These are phyloP conservation scores for Cacoxenus indagator DNA, from an alignment of 2,888 invertebrate genomes.

Conservation along the genomic window DNA sequence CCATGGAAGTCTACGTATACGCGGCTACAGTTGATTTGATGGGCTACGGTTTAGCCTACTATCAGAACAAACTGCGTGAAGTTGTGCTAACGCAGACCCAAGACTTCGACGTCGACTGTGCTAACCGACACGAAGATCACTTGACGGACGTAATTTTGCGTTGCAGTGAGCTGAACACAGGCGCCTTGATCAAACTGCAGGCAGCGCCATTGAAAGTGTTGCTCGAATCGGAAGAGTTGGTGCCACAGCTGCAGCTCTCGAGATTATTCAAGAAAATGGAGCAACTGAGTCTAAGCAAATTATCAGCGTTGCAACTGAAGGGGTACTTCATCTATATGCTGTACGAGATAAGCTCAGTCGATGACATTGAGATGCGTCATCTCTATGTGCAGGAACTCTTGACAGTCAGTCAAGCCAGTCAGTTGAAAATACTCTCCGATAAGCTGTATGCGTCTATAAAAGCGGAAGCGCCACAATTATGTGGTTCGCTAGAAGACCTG, in stretches of 20 bases:
- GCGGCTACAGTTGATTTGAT: slow-evolving; percentile 66
- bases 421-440: slow-evolving; percentile 33
- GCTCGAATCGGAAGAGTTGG: slow-evolving; percentile 28
- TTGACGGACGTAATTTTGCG: slow-evolving; percentile 57
- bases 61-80: slow-evolving; percentile 66
- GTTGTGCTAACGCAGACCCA: slow-evolving; percentile 56
- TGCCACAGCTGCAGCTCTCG: slow-evolving; percentile 32
- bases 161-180: slow-evolving; percentile 54
- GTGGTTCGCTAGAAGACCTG: slow-evolving; percentile 34
- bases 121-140: slow-evolving; percentile 36
- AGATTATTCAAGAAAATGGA: slow-evolving; percentile 48
- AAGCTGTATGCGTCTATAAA: slow-evolving; percentile 40
- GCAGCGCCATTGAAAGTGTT: slow-evolving; percentile 57
- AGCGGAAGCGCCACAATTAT: slow-evolving; percentile 14
- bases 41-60: slow-evolving; percentile 67
- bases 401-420: slow-evolving; percentile 27
- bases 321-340: slow-evolving; percentile 68
- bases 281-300: slow-evolving; percentile 41
- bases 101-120: slow-evolving; percentile 21
- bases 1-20: slow-evolving; percentile 70
- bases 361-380: slow-evolving; percentile 66
- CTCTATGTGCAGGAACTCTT: slow-evolving; percentile 53
- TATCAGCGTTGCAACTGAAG: slow-evolving; percentile 37
- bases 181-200: slow-evolving; percentile 64
- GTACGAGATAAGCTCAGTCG: slow-evolving; percentile 69